These are phyloP conservation scores for Nemoura dubitans DNA, from an alignment of 2,888 invertebrate species.

Conservation along the genomic window DNA sequence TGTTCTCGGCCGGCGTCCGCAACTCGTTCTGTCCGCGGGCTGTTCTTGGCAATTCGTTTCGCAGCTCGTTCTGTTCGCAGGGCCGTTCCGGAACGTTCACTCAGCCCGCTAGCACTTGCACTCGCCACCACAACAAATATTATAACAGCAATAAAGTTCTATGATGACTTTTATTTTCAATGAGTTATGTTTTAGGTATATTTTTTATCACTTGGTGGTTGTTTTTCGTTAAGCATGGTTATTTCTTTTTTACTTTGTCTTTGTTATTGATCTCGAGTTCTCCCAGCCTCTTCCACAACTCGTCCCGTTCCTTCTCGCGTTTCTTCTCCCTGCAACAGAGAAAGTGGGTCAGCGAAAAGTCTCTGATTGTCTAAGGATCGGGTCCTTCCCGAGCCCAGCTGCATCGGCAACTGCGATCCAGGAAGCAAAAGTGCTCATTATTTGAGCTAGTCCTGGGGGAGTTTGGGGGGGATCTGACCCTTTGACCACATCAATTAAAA, in stretches of 20 bases:
- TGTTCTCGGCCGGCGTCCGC: not conserved
- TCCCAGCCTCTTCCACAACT: constrained; percentile 95
- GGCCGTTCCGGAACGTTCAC: no score
- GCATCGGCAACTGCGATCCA: no score
- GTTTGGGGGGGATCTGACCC: no score
- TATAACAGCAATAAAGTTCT: constrained; percentile 53
- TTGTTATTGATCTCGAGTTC: constrained; percentile 79
- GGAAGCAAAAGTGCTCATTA: no score
- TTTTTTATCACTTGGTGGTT: constrained; percentile 49
- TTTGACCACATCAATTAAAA: no score
- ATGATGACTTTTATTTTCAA: constrained; percentile 48
- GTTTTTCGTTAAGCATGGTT: constrained; percentile 47
- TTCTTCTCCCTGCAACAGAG: constrained; percentile 82
- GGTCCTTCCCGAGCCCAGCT: no score
- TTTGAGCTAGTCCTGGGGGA: no score
- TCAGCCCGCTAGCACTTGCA: constrained; percentile 47
- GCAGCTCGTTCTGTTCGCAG: no score
- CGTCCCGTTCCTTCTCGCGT: constrained; percentile 95
- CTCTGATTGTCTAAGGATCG: no score
- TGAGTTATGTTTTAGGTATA: constrained; percentile 45
- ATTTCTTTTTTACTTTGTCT: constrained; percentile 52
- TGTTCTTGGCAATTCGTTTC: no score
- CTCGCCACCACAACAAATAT: constrained; percentile 51
- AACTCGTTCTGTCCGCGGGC: no score
- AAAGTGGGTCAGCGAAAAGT: not conserved